A percentile compares a stretch with the other conserved stretches of the same genome.
phyloP scores from a whole-genome alignment of 2,113 vertebrate species.

The Geococcyx californianus region DNA sequence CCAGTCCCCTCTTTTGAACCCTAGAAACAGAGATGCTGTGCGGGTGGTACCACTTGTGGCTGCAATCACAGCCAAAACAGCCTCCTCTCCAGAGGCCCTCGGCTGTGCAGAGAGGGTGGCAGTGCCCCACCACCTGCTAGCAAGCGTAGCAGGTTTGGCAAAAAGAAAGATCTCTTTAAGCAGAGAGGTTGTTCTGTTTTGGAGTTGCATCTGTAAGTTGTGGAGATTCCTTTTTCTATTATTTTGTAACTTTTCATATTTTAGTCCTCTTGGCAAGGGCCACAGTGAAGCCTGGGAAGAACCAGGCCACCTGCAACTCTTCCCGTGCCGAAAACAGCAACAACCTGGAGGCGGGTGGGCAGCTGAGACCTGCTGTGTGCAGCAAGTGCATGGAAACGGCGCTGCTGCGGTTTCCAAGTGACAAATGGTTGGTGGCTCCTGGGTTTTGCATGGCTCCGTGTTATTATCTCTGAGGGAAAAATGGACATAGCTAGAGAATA shows the following conservation, averaged over 20 bases:
- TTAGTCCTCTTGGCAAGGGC: neutral
- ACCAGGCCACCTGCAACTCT: neutral
- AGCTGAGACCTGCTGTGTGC: neutral
- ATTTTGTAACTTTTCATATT: neutral
- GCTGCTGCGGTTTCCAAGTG: neutral
- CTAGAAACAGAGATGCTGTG: neutral
- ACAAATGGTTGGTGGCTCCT: neutral
- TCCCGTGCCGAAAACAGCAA: neutral
- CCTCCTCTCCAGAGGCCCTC: neutral
- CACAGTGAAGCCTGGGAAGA: neutral
- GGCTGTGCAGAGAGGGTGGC: neutral
- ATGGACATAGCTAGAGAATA: neutral
- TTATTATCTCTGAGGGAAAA: neutral
- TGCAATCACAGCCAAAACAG: neutral
- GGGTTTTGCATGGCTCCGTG: neutral
- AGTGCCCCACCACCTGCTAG: neutral
- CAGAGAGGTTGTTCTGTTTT: neutral
- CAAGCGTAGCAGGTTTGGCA: neutral
- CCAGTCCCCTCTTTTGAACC: neutral
- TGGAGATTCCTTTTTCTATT: neutral
- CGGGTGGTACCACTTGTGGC: neutral
- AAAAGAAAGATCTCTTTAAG: neutral
- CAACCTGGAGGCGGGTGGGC: neutral
- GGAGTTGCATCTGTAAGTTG: neutral
- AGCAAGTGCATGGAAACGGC: accelerated